phyloP scores from a whole-genome alignment of 2,888 invertebrate genomes.

The Noctua janthina region DNA sequence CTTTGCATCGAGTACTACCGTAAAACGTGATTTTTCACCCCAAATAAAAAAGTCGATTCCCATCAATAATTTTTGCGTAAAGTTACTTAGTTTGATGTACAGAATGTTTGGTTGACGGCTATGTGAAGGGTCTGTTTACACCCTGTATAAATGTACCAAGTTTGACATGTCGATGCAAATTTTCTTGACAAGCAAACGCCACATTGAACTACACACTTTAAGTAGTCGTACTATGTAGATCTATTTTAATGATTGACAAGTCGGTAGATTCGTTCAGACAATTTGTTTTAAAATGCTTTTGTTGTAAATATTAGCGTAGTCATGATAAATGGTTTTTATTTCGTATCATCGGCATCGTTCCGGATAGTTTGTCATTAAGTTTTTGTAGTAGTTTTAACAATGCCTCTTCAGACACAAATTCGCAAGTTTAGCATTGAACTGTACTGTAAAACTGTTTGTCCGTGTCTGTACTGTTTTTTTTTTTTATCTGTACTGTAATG shows the following conservation, averaged over 20 bases:
- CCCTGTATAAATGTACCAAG: background rate
- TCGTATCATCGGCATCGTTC: background rate
- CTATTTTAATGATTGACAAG: background rate
- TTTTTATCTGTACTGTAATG: background rate
- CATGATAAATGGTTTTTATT: background rate
- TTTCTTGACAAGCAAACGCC: background rate
- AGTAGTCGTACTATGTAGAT: background rate
- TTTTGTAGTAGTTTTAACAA: constrained; percentile 33
- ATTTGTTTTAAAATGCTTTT: background rate
- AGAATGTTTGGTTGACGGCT: too few relatives aligned
- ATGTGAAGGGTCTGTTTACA: too few relatives aligned
- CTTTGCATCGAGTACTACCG: too few relatives aligned
- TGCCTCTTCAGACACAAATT: constrained; percentile 6
- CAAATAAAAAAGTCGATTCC: too few relatives aligned
- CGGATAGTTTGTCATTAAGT: background rate
- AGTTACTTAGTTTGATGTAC: too few relatives aligned
- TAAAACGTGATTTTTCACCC: too few relatives aligned
- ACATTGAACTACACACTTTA: background rate
- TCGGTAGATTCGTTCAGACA: background rate
- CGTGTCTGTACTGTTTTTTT: too few relatives aligned
- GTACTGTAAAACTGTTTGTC: background rate
- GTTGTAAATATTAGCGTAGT: background rate
- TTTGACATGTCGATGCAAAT: background rate
- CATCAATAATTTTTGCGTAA: too few relatives aligned
- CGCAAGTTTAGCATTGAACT: constrained; percentile 14